Conservation (phyloP, 2,113 vertebrate species). For the Sarotherodon lohbergeri region DNA sequence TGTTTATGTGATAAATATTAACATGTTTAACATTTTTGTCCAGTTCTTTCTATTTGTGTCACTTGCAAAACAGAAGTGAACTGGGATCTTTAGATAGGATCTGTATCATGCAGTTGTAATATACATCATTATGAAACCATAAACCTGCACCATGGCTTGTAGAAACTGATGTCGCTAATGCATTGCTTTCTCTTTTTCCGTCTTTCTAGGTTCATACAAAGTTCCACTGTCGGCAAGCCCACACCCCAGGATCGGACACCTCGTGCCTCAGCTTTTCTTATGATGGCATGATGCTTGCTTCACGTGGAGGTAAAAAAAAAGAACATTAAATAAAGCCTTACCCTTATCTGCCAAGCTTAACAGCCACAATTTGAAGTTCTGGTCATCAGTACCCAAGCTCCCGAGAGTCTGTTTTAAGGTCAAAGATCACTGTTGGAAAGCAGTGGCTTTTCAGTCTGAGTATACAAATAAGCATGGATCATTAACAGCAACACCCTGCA, state of each 20-base stretch:
- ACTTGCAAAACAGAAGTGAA: neutral
- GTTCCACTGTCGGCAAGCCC: conserved; percentile 93
- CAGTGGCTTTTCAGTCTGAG: neutral
- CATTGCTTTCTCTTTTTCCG: neutral
- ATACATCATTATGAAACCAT: neutral
- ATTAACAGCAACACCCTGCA: neutral
- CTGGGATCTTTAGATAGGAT: neutral
- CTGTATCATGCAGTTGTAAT: neutral
- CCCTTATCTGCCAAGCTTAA: neutral
- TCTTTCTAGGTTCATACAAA: conserved; percentile 88
- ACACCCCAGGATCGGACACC: conserved; percentile 83
- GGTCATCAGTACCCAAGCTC: neutral
- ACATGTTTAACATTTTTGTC: neutral
- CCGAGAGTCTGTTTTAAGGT: neutral
- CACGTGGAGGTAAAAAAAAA: conserved; percentile 82
- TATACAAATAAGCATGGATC: neutral
- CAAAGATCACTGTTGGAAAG: neutral
- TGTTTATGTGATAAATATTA: neutral
- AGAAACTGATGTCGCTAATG: neutral
- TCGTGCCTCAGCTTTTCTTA: conserved; percentile 91
- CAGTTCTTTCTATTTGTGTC: neutral
- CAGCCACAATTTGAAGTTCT: neutral
- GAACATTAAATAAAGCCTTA: neutral
- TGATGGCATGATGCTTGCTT: conserved; percentile 84
- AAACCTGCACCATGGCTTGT: neutral